Percentiles rank a stretch among this genome's conserved stretches.
Evolutionary conservation across 2,113 vertebrate genomes (phyloP).

Genomic region (Pomatorhinus ruficollis): DNA sequence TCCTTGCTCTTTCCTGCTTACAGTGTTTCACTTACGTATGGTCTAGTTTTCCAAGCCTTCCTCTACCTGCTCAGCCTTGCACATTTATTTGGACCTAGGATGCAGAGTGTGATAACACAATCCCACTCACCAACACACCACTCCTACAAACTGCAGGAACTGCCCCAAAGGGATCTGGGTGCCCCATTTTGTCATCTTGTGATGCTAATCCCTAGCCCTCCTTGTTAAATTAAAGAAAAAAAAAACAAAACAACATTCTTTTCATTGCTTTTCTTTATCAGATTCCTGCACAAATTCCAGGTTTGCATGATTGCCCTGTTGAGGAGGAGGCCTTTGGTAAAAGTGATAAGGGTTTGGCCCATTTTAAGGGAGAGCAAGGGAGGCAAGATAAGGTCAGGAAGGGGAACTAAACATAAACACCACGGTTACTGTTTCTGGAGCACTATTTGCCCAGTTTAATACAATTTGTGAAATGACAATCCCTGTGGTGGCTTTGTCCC

Average conservation of each 20-base stretch:
- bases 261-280: not conserved
- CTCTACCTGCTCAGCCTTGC: not conserved
- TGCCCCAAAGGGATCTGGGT: not conserved
- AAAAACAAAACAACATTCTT: not conserved
- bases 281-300: not conserved
- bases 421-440: constrained; percentile 38
- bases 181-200: not conserved
- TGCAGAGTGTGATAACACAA: not conserved
- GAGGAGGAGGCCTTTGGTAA: not conserved
- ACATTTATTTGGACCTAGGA: not conserved
- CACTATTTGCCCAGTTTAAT: constrained; percentile 70
- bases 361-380: not conserved
- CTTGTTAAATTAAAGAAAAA: not conserved
- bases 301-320: not conserved
- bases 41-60: not conserved
- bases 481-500: constrained; percentile 54
- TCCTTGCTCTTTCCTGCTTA: constrained; percentile 33
- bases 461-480: constrained; percentile 65
- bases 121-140: accelerated
- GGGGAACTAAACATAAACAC: constrained; percentile 31
- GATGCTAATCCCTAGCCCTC: not conserved
- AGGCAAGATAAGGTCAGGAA: constrained; percentile 28
- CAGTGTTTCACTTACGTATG: not conserved
- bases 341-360: constrained; percentile 14
- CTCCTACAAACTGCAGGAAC: not conserved